A percentile compares a stretch with the other conserved stretches of the same genome.
Evolutionary conservation across 2,888 invertebrate genomes (phyloP).

Genomic region (Lepetodrilus schrolli): DNA sequence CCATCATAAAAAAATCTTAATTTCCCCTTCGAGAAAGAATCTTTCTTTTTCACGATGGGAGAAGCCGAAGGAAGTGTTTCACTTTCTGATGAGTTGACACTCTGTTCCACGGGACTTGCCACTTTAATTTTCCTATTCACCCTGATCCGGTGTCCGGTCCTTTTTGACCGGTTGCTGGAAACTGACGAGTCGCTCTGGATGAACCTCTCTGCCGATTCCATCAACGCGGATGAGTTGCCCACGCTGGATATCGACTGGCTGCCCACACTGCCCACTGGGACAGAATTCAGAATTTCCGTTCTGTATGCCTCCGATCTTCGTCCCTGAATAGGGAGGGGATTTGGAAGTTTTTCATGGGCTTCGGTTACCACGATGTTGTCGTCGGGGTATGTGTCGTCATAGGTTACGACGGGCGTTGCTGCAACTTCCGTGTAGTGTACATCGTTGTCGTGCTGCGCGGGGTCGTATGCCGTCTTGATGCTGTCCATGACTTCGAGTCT

Average conservation of each 20-base stretch:
- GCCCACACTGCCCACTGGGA: not conserved
- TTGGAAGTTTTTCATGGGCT: not conserved
- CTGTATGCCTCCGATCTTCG: too few relatives aligned
- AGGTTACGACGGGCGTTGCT: not conserved
- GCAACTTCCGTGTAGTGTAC: not conserved
- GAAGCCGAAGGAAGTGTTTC: too few relatives aligned
- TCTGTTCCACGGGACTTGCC: too few relatives aligned
- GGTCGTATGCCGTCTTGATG: not conserved
- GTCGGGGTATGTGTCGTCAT: not conserved
- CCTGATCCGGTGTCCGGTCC: not conserved
- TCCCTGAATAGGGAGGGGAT: not conserved
- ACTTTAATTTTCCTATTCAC: not conserved
- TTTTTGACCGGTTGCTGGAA: not conserved
- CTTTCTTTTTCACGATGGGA: too few relatives aligned
- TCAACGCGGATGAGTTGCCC: not conserved
- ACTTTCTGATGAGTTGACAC: too few relatives aligned
- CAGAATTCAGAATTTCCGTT: not conserved
- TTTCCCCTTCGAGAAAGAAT: not conserved
- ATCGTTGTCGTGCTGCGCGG: not conserved
- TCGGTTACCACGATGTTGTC: not conserved
- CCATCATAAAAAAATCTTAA: conserved; percentile 14
- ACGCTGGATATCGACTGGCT: not conserved
- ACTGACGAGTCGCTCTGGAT: not conserved
- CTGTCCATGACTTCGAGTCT: not conserved
- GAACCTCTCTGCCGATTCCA: conserved; percentile 20